phyloP scores from a whole-genome alignment of 92 coral and sea anemone species.

The Micromussa lordhowensis region DNA sequence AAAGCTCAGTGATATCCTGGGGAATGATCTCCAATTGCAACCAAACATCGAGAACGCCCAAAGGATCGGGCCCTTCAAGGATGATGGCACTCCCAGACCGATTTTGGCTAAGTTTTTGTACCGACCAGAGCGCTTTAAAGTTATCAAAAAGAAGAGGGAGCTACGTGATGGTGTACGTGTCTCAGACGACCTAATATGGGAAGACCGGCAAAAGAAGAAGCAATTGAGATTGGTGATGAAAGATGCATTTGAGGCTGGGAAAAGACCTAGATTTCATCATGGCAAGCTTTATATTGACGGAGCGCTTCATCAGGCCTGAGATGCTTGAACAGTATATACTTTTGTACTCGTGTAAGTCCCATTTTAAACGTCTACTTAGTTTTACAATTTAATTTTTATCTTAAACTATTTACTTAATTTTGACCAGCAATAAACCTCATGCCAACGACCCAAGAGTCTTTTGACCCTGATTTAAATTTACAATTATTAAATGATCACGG shows the following conservation, averaged over 20 bases:
- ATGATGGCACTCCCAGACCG: constrained; percentile 50
- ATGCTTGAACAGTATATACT: constrained; percentile 28
- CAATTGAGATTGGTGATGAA: constrained; percentile 34
- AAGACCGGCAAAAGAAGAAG: constrained; percentile 43
- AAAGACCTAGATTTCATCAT: too few relatives aligned
- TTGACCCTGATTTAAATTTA: constrained; percentile 55
- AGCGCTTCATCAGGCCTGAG: constrained; percentile 8
- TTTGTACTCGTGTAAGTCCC: background rate
- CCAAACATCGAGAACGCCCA: too few relatives aligned
- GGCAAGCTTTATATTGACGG: background rate
- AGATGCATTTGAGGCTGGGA: constrained; percentile 1
- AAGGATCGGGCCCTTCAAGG: constrained; percentile 30
- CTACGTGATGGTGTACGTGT: constrained; percentile 31
- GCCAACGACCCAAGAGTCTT: too few relatives aligned
- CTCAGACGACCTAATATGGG: constrained; percentile 23
- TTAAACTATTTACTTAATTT: too few relatives aligned
- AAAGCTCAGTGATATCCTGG: constrained; percentile 31
- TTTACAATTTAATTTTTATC: too few relatives aligned
- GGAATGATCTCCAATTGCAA: too few relatives aligned
- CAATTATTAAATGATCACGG: constrained; percentile 29
- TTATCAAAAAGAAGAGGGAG: constrained; percentile 31
- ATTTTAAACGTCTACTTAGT: background rate
- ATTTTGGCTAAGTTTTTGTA: constrained; percentile 51
- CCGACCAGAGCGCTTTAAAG: constrained; percentile 41
- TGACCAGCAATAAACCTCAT: too few relatives aligned